Percentiles rank a stretch among this genome's conserved stretches.
Conservation (phyloP, 2,113 vertebrate species). For the Hipposideros armiger region DNA sequence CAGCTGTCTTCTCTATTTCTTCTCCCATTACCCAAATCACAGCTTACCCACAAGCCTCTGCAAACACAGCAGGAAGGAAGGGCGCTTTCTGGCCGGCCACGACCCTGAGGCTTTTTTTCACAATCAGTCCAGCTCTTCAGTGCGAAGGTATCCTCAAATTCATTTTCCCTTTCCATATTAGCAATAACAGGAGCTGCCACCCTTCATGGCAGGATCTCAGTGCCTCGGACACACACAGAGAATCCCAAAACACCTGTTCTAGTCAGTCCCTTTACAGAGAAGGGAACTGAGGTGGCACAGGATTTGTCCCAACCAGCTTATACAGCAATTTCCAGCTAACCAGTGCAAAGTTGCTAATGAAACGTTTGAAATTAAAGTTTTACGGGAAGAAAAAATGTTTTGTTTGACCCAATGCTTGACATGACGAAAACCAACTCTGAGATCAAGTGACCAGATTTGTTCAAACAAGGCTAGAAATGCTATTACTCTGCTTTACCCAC, state of each 20-base stretch:
- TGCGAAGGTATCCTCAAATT: neutral
- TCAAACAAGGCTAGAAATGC: neutral
- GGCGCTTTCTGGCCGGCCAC: fast-evolving
- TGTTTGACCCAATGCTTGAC: neutral
- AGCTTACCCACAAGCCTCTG: neutral
- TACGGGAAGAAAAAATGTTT: neutral
- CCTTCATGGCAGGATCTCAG: neutral
- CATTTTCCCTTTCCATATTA: neutral
- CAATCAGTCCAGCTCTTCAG: neutral
- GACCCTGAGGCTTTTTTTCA: neutral
- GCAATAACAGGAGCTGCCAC: neutral
- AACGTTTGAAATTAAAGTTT: neutral
- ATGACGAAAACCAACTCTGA: neutral
- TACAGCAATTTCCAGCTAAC: constrained; percentile 29
- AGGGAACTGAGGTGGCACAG: neutral
- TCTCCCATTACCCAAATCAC: neutral
- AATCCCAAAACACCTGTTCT: neutral
- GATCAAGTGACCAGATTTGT: neutral
- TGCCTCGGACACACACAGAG: neutral
- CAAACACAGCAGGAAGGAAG: neutral
- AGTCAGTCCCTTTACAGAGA: neutral
- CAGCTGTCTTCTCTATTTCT: neutral
- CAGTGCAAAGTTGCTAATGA: neutral
- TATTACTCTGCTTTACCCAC: neutral
- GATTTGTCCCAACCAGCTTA: neutral